These are phyloP conservation scores for Myotis daubentonii DNA, from an alignment of 2,797 vertebrate species.

Conservation along the genomic window DNA sequence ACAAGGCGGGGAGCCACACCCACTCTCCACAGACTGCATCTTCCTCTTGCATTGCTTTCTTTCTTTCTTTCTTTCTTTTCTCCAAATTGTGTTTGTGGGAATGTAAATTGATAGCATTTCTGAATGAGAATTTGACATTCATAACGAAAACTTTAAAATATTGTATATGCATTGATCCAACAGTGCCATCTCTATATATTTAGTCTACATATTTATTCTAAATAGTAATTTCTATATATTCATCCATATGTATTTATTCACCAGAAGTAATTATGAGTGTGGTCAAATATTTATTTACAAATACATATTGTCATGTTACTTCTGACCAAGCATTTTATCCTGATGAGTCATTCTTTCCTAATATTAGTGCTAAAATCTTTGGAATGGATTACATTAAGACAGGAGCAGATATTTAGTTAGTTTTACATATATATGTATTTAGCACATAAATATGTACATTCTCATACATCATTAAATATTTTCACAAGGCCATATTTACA, in stretches of 20 bases:
- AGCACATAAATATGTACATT: neutral
- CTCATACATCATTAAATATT: neutral
- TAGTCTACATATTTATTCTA: neutral
- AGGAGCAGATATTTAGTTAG: neutral
- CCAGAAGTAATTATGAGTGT: neutral
- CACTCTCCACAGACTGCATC: neutral
- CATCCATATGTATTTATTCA: neutral
- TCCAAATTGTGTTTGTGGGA: neutral
- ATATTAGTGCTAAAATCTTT: neutral
- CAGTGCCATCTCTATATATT: neutral
- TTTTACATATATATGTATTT: neutral
- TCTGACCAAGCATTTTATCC: neutral
- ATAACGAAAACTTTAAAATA: neutral
- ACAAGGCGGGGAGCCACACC: neutral
- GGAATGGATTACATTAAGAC: neutral
- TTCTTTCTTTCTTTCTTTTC: neutral
- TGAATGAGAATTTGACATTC: neutral
- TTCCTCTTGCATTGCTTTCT: neutral
- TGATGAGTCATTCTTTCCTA: neutral
- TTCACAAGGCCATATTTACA: constrained; percentile 15
- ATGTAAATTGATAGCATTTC: neutral
- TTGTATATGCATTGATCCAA: neutral
- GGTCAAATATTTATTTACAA: neutral
- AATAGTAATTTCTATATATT: neutral
- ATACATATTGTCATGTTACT: neutral